Conservation (phyloP, 1,140 invertebrate species). For the Bombyx mandarina region DNA sequence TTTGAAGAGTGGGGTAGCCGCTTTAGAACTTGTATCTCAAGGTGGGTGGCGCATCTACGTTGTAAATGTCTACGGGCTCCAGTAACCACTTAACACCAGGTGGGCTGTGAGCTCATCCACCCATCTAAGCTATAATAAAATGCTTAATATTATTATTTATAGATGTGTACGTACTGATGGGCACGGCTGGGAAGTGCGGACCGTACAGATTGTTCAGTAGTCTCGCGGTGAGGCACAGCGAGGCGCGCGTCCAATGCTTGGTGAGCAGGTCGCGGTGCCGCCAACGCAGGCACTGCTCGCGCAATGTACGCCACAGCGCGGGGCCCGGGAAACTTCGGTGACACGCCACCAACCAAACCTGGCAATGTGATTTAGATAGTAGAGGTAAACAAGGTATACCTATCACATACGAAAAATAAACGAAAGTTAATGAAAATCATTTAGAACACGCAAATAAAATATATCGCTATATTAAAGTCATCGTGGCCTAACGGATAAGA, state of each 20-base stretch:
- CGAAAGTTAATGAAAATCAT: no score
- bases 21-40: no score
- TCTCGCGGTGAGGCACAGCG: slow-evolving; percentile 87
- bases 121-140: neutral
- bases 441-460: no score
- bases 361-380: neutral
- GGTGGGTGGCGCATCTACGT: no score
- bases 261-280: slow-evolving; percentile 92
- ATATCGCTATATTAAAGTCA: no score
- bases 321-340: slow-evolving; percentile 88
- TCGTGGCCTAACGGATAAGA: no score
- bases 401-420: no score
- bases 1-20: no score
- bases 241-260: slow-evolving; percentile 96
- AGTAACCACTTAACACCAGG: no score
- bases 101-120: no score
- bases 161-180: slow-evolving; percentile 76
- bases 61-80: no score
- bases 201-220: slow-evolving; percentile 92
- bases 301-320: slow-evolving; percentile 88
- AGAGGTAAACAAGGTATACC: neutral
- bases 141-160: neutral
- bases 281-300: slow-evolving; percentile 94
- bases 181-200: slow-evolving; percentile 86
- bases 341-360: slow-evolving; percentile 89